Percentiles rank a stretch among this genome's conserved stretches.
phyloP scores from a whole-genome alignment of 2,888 invertebrate genomes.

The Rhagophthalmus giganteus region DNA sequence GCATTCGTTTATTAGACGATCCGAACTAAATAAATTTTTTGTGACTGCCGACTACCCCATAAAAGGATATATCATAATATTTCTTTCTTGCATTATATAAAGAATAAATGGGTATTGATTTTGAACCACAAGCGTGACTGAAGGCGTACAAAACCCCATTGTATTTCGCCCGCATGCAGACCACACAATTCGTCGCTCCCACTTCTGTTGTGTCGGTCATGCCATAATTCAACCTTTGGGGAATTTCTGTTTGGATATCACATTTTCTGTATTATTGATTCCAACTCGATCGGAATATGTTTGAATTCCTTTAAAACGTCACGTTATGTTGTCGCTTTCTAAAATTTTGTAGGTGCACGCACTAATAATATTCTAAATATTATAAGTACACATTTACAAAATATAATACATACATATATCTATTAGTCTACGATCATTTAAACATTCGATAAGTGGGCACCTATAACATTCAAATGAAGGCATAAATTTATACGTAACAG shows the following conservation, averaged over 20 bases:
- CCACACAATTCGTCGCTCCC: constrained; percentile 29
- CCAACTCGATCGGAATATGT: too few relatives aligned
- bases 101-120: constrained; percentile 29
- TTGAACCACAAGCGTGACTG: constrained; percentile 27
- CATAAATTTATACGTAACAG: too few relatives aligned
- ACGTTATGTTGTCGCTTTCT: too few relatives aligned
- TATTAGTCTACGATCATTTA: too few relatives aligned
- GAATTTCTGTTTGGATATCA: constrained; percentile 20
- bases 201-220: constrained; percentile 23
- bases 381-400: too few relatives aligned
- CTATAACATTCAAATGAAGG: too few relatives aligned
- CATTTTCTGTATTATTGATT: constrained; percentile 15
- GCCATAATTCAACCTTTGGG: constrained; percentile 21
- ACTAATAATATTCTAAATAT: too few relatives aligned
- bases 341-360: too few relatives aligned
- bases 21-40: constrained; percentile 3
- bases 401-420: too few relatives aligned
- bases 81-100: constrained; percentile 17
- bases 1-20: background rate
- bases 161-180: constrained; percentile 28
- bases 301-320: too few relatives aligned
- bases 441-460: too few relatives aligned
- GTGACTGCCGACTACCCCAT: constrained; percentile 2
- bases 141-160: constrained; percentile 29
- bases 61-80: constrained; percentile 16